These are phyloP conservation scores for Panagrolaimus sp. DNA, from an alignment of 1,140 invertebrate species.

Conservation along the genomic window DNA sequence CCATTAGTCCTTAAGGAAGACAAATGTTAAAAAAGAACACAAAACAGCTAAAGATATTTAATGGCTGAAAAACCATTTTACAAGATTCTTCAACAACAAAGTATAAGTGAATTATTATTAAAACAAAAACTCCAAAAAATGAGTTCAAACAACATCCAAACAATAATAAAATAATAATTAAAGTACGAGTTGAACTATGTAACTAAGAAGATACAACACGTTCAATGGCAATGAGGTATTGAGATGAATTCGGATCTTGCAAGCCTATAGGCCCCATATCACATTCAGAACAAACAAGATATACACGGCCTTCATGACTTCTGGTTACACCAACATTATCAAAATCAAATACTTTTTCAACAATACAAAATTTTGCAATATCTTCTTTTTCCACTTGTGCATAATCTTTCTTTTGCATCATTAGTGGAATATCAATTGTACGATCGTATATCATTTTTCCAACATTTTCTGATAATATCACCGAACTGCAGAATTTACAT, in stretches of 20 bases:
- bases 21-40: no score
- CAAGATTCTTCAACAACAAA: no score
- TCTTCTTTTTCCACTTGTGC: neutral
- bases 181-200: neutral
- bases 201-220: neutral
- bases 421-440: neutral
- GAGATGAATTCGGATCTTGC: neutral
- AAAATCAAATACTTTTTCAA: neutral
- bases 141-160: neutral
- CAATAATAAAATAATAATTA: neutral
- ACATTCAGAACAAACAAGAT: neutral
- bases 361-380: constrained; percentile 3
- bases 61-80: no score
- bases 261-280: constrained; percentile 1
- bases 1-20: no score
- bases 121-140: neutral
- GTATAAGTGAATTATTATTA: no score
- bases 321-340: constrained; percentile 5
- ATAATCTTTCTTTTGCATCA: constrained; percentile 2
- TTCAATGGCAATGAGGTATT: neutral
- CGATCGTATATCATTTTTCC: neutral
- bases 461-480: neutral
- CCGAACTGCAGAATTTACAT: neutral
- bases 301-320: neutral
- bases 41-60: no score